phyloP scores from a whole-genome alignment of 2,797 vertebrate species.

The Acrocephalus scirpaceus region DNA sequence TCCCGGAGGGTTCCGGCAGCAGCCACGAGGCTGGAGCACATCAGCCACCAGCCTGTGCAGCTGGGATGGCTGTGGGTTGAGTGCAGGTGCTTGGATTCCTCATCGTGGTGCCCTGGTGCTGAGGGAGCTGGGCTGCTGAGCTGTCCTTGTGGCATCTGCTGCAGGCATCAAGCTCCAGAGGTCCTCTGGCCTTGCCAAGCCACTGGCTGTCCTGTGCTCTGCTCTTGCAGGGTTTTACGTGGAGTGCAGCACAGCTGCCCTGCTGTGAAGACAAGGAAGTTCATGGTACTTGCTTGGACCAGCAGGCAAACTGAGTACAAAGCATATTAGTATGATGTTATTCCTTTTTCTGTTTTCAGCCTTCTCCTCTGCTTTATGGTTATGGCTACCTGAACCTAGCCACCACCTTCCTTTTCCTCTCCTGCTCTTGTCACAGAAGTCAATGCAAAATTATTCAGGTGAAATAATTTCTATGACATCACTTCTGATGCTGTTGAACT shows the following conservation, averaged over 20 bases:
- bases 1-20: background rate
- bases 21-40: background rate
- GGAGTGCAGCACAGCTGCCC: background rate
- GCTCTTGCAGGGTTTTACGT: background rate
- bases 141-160: background rate
- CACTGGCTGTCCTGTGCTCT: background rate
- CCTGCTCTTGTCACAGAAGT: background rate
- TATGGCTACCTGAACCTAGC: background rate
- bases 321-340: background rate
- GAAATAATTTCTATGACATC: background rate
- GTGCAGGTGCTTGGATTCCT: background rate
- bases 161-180: background rate
- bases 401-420: background rate
- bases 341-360: background rate
- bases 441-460: background rate
- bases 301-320: background rate
- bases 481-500: background rate
- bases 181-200: background rate
- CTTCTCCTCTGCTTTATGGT: background rate
- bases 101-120: accelerated
- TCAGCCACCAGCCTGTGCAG: background rate
- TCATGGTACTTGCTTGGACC: background rate
- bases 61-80: background rate
- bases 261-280: background rate
- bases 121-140: background rate